A percentile compares a stretch with the other conserved stretches of the same genome.
These are phyloP conservation scores for Otolemur crassicaudatus DNA, from an alignment of 2,797 vertebrate species.

Conservation along the genomic window DNA sequence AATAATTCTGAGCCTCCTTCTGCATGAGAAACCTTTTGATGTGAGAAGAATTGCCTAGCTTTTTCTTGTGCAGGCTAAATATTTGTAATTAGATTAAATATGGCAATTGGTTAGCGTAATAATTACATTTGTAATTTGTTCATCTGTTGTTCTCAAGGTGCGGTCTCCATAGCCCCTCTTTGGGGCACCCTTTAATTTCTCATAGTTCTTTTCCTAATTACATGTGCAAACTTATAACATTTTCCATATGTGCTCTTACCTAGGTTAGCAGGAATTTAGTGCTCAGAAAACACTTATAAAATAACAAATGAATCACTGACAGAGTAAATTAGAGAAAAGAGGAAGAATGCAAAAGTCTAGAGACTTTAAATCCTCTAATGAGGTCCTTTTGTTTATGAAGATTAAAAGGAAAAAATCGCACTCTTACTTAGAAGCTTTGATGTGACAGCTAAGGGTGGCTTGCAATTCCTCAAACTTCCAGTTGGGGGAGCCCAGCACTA, in stretches of 20 bases:
- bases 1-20: not conserved
- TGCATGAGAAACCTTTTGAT: not conserved
- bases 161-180: not conserved
- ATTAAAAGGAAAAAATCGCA: constrained; percentile 45
- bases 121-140: constrained; percentile 55
- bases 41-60: not conserved
- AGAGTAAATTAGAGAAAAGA: not conserved
- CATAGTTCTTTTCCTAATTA: constrained; percentile 12
- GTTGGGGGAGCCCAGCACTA: constrained; percentile 76
- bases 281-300: not conserved
- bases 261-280: not conserved
- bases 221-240: not conserved
- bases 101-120: constrained; percentile 24
- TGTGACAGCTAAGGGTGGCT: not conserved
- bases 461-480: constrained; percentile 56
- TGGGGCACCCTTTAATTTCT: constrained; percentile 47
- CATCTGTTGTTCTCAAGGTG: constrained; percentile 33
- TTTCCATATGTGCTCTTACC: not conserved
- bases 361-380: not conserved
- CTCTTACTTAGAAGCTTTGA: not conserved
- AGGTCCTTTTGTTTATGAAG: constrained; percentile 38
- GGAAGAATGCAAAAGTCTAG: not conserved
- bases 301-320: not conserved
- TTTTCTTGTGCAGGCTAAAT: constrained; percentile 14
- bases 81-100: constrained; percentile 66